These are phyloP conservation scores for Neuroscelio doddi DNA, from an alignment of 2,888 invertebrate genomes.

Conservation along the genomic window DNA sequence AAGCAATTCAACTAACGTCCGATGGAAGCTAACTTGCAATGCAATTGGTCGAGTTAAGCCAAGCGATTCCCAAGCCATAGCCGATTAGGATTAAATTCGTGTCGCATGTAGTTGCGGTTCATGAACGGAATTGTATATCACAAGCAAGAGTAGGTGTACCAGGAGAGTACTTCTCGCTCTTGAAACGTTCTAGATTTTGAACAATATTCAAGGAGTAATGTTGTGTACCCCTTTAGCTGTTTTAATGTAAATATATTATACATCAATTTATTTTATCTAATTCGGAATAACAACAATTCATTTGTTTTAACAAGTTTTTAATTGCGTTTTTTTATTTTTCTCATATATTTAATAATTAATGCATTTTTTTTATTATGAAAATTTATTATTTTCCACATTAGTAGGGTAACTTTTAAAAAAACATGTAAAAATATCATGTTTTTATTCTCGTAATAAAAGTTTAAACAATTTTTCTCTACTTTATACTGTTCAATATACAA, in stretches of 20 bases:
- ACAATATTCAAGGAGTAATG: neutral
- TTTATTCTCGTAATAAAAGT: too few species aligned
- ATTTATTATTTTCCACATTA: neutral
- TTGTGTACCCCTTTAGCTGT: too few species aligned
- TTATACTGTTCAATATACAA: too few species aligned
- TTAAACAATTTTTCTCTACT: too few species aligned
- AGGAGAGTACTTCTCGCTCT: neutral
- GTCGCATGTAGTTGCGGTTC: constrained; percentile 6
- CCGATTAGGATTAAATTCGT: constrained; percentile 12
- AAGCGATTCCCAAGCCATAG: constrained; percentile 9
- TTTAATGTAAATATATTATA: too few species aligned
- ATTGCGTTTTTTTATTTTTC: neutral
- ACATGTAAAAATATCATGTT: too few species aligned
- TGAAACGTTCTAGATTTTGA: neutral
- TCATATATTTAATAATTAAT: neutral
- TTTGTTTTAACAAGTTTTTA: neutral
- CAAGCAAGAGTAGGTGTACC: constrained; percentile 2
- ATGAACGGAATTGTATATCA: constrained; percentile 2
- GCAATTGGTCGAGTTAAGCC: constrained; percentile 10
- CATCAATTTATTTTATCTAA: too few species aligned
- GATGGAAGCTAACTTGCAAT: constrained; percentile 9
- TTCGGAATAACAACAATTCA: too few species aligned
- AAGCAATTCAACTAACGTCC: constrained; percentile 8
- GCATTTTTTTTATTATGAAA: neutral
- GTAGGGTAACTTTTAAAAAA: too few species aligned